Percentiles rank a stretch among this genome's conserved stretches.
These are phyloP conservation scores for Sebastes oblongus DNA, from an alignment of 2,797 vertebrate genomes.

Conservation along the genomic window DNA sequence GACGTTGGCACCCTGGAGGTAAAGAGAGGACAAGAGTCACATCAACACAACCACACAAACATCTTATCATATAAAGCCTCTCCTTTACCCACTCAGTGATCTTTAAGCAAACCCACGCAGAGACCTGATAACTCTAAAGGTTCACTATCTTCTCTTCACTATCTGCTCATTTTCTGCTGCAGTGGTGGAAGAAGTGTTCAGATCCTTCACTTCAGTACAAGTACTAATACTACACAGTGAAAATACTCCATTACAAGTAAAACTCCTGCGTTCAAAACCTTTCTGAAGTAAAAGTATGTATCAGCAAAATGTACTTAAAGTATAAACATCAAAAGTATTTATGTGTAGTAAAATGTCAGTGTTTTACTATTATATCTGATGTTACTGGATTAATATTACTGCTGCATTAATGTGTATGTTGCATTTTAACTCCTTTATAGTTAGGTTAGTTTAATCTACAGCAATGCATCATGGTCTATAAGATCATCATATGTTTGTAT, in stretches of 20 bases:
- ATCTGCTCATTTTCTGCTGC: background rate
- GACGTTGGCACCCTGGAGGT: conserved; percentile 90
- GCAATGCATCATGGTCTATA: too few species aligned
- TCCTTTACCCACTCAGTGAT: conserved; percentile 12
- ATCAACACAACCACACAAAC: conserved; percentile 11
- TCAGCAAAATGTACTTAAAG: background rate
- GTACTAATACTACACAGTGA: background rate
- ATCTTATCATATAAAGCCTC: background rate
- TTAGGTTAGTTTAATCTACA: too few species aligned
- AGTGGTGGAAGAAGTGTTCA: background rate
- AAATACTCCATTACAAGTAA: too few species aligned
- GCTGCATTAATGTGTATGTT: too few species aligned
- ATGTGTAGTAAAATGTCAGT: too few species aligned
- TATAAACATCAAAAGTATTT: too few species aligned
- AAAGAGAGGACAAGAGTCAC: conserved; percentile 2
- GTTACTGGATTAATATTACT: too few species aligned
- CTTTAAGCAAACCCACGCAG: conserved; percentile 11
- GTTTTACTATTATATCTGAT: too few species aligned
- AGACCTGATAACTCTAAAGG: background rate
- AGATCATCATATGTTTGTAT: too few species aligned
- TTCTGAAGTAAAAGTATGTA: background rate
- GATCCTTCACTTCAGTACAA: background rate
- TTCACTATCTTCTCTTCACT: background rate
- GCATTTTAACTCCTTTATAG: too few species aligned
- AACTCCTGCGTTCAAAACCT: background rate